Percentiles rank a stretch among this genome's conserved stretches.
Conservation (phyloP, 2,888 invertebrate genomes). For the Papilio protenor region DNA sequence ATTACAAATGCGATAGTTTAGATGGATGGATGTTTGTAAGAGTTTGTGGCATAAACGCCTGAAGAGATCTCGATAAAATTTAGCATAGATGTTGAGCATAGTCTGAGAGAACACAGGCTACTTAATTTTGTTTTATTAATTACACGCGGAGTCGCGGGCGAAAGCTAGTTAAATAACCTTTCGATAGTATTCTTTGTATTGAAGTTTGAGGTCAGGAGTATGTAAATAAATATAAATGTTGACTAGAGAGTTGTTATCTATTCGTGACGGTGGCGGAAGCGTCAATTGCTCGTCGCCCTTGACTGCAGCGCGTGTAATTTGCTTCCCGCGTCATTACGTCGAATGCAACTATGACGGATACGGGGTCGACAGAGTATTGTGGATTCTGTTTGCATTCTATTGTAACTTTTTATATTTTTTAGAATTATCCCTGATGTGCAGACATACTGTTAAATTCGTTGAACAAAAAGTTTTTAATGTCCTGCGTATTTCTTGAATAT, state of each 20-base stretch:
- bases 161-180: no score
- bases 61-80: no score
- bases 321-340: constrained; percentile 29
- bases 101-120: not conserved
- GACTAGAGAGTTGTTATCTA: constrained; percentile 11
- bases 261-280: constrained; percentile 29
- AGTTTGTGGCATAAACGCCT: no score
- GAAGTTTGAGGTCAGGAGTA: constrained; percentile 9
- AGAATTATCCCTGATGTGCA: no score
- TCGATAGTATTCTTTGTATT: not conserved
- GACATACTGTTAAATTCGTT: not conserved
- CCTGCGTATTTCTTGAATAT: not conserved
- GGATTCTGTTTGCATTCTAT: not conserved
- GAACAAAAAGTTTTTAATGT: not conserved
- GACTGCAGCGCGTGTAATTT: constrained; percentile 18
- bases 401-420: no score
- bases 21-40: no score
- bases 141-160: no score
- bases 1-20: no score
- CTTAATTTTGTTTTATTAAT: not conserved
- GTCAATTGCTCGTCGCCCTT: constrained; percentile 33
- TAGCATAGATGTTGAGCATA: no score
- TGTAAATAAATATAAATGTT: not conserved
- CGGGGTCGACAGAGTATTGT: not conserved
- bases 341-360: constrained; percentile 1